Conservation (phyloP, 2,888 invertebrate species). For the Dascillus cervinus region DNA sequence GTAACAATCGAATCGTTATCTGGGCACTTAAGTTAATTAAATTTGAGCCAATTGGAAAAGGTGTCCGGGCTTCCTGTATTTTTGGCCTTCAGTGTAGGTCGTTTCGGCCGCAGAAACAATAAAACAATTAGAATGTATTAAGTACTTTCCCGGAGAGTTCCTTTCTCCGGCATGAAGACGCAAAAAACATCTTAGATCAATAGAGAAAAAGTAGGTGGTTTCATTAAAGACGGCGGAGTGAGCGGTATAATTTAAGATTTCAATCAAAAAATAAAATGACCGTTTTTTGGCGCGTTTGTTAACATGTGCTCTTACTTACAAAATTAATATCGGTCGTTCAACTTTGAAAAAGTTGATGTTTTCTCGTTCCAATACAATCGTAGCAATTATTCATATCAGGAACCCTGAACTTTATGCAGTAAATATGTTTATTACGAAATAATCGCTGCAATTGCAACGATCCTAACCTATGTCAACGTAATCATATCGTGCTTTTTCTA, state of each 20-base stretch:
- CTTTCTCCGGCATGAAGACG: neutral
- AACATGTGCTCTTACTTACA: neutral
- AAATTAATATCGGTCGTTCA: slow-evolving; percentile 6
- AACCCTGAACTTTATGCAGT: slow-evolving; percentile 16
- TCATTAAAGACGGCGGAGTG: no score
- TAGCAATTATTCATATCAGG: slow-evolving; percentile 6
- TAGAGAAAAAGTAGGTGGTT: no score
- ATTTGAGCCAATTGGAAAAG: no score
- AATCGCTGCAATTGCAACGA: slow-evolving; percentile 6
- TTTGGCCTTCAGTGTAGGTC: slow-evolving; percentile 12
- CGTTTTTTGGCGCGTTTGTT: neutral
- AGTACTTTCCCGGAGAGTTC: slow-evolving; percentile 7
- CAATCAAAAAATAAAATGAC: neutral
- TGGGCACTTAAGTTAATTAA: no score
- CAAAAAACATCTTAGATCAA: neutral
- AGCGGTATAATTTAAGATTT: no score
- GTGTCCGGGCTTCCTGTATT: slow-evolving; percentile 15
- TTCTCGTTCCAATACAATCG: slow-evolving; percentile 7
- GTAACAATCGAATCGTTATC: no score
- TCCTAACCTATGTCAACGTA: no score
- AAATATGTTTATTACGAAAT: slow-evolving; percentile 16
- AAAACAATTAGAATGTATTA: no score
- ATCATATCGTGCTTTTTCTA: no score
- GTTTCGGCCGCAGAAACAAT: no score
- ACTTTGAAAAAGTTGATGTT: slow-evolving; percentile 9